Base-by-base conservation (phyloP, 2,797 vertebrate genomes). In the Hyperoplus lanceolatus region DNA sequence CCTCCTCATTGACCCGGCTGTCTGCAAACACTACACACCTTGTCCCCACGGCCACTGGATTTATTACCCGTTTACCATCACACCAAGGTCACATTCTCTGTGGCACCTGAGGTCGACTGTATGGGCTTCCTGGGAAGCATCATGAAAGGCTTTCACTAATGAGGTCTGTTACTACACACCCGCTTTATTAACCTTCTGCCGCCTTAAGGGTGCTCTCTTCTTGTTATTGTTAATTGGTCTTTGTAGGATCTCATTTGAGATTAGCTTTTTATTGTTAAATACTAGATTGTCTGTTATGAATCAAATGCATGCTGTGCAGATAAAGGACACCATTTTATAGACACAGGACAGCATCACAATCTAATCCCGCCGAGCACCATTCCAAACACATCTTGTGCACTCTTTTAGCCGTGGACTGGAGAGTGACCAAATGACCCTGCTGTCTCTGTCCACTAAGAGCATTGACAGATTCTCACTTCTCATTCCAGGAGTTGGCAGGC, bases 41-140 rank as follows among this genome's bases (percentile, higher is more conserved):
- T 73, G 87, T 89, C 87, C 79, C 87, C 58, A 73, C 2, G 53
- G 88, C 81, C 43, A 13, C 60, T 56, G 87, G 86, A 93, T 94
- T 93, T 93, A 93, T 92, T 87, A 89, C 87, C 83, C 63, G 64
- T 90, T 90, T 90, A 85, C 79, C 79, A 79, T 87, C 87, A 80
- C 83, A 77, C 86, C 90, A 92, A 92, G 91, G 93, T 93, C 87
- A 90, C 77, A 73, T 80, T 91, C 85, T 83, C 81, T 75, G 72
- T 39, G 4, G 67, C 82, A 73, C 83, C 70, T 68, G 73, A 29
- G 89, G 87, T 89, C 83, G 90, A 82, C 81, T 73, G 53, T 81
- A 84, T 70, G 82, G 60, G 86, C 81, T 93, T 89, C 80, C 69
- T 83, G 80, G 85, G 75, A 90, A 81, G 84, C 82, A 83, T 88